A percentile compares a stretch with the other conserved stretches of the same genome.
Evolutionary conservation across 2,797 vertebrate genomes (phyloP).

Genomic region (Benthosema pterotum): DNA sequence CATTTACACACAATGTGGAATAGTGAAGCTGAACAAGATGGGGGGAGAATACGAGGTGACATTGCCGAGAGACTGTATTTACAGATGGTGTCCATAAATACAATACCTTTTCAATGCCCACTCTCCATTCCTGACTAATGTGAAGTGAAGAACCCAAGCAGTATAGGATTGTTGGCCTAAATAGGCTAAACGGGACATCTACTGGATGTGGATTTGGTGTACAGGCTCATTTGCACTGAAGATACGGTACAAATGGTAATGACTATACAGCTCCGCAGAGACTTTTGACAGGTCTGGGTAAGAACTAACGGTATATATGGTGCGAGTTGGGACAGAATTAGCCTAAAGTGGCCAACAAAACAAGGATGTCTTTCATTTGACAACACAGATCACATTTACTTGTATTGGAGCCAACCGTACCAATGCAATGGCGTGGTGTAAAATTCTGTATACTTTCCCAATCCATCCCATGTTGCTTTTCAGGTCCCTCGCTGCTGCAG

Average conservation of each 20-base stretch:
- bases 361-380: slow-evolving; percentile 88
- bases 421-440: slow-evolving; percentile 99
- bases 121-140: slow-evolving; percentile 42
- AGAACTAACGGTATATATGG: slow-evolving; percentile 30
- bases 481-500: slow-evolving; percentile 99
- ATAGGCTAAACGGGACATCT: slow-evolving; percentile 44
- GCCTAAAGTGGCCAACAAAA: slow-evolving; percentile 90
- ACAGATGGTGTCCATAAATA: slow-evolving; percentile 29
- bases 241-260: slow-evolving; percentile 53
- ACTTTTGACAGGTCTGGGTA: slow-evolving; percentile 36
- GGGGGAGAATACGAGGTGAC: slow-evolving; percentile 24
- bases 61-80: slow-evolving; percentile 48
- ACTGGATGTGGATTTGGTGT: slow-evolving; percentile 38
- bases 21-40: slow-evolving; percentile 36
- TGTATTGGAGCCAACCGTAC: slow-evolving; percentile 99
- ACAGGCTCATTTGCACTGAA: slow-evolving; percentile 27
- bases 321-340: slow-evolving; percentile 74
- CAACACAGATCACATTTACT: slow-evolving; percentile 97
- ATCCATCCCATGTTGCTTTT: slow-evolving; percentile 99
- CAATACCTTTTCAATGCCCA: slow-evolving; percentile 54
- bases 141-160: slow-evolving; percentile 59
- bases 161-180: slow-evolving; percentile 62
- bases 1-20: slow-evolving; percentile 32
- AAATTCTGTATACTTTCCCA: slow-evolving; percentile 99
- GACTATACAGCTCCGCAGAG: slow-evolving; percentile 31